Percentiles rank a stretch among this genome's conserved stretches.
phyloP scores from a whole-genome alignment of 2,888 invertebrate genomes.

The Physocephala rufipes region DNA sequence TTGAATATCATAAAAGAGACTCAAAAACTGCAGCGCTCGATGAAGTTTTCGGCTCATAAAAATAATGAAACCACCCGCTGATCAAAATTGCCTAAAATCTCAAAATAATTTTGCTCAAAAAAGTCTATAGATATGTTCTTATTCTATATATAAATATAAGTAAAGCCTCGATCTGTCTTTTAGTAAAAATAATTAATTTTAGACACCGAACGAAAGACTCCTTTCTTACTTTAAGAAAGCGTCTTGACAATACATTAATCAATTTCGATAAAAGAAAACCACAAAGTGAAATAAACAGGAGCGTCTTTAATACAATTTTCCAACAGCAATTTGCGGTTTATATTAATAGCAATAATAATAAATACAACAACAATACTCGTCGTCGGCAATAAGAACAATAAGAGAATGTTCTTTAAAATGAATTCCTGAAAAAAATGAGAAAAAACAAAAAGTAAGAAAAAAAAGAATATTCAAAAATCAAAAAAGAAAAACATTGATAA shows the following conservation, averaged over 20 bases:
- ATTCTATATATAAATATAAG: too few relatives aligned
- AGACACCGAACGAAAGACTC: too few relatives aligned
- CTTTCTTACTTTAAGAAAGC: too few relatives aligned
- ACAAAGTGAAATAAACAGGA: background rate
- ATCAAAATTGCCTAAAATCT: background rate
- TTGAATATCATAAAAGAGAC: too few relatives aligned
- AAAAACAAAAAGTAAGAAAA: background rate
- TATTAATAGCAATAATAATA: background rate
- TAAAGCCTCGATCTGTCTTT: too few relatives aligned
- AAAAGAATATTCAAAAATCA: background rate
- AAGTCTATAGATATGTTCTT: too few relatives aligned
- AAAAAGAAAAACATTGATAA: conserved; percentile 3
- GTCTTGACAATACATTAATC: too few relatives aligned
- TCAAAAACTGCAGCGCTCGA: too few relatives aligned
- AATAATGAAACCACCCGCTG: too few relatives aligned
- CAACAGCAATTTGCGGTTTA: background rate
- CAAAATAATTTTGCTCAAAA: background rate
- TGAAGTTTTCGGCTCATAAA: too few relatives aligned
- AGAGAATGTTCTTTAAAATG: background rate
- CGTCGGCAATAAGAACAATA: background rate
- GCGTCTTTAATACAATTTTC: too few relatives aligned
- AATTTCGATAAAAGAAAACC: background rate
- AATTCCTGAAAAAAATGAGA: background rate
- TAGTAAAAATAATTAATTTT: too few relatives aligned
- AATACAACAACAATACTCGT: background rate